Percentiles rank a stretch among this genome's conserved stretches.
phyloP scores from a whole-genome alignment of 2,113 vertebrate genomes.

The Pterocles burchelli region DNA sequence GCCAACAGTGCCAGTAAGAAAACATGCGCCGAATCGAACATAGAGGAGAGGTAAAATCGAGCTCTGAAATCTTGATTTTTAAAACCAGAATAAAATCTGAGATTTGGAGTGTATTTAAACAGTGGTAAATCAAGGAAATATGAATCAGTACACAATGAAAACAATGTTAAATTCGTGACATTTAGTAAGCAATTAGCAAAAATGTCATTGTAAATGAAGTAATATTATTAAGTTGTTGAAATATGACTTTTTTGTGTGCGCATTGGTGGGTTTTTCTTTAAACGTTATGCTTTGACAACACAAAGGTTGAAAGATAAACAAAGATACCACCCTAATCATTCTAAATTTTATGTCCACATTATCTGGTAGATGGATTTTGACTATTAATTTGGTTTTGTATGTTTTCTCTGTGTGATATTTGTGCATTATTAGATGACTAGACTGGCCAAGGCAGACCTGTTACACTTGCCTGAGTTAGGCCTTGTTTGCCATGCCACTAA shows the following conservation, averaged over 20 bases:
- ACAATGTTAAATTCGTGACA: constrained; percentile 28
- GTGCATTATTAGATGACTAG: constrained; percentile 99
- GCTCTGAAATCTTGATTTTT: neutral
- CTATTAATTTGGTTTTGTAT: constrained; percentile 99
- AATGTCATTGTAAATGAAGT: constrained; percentile 40
- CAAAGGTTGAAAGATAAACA: constrained; percentile 69
- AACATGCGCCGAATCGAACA: neutral
- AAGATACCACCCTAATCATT: constrained; percentile 75
- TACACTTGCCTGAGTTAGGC: constrained; percentile 99
- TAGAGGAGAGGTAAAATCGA: neutral
- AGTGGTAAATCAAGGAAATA: neutral
- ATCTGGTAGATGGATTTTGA: constrained; percentile 95
- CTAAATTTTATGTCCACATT: constrained; percentile 86
- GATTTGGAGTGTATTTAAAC: neutral
- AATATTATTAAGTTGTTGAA: constrained; percentile 47
- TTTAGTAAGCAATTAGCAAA: constrained; percentile 15
- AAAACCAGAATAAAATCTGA: neutral
- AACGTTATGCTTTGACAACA: constrained; percentile 66
- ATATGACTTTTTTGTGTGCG: constrained; percentile 37
- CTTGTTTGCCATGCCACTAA: constrained; percentile 99
- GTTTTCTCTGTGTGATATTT: constrained; percentile 99
- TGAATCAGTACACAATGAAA: constrained; percentile 8
- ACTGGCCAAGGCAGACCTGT: constrained; percentile 99
- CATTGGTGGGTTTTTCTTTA: constrained; percentile 67
- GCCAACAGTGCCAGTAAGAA: neutral